A percentile compares a stretch with the other conserved stretches of the same genome.
Conservation (phyloP, 2,888 invertebrate species). For the Anticlea derivata region DNA sequence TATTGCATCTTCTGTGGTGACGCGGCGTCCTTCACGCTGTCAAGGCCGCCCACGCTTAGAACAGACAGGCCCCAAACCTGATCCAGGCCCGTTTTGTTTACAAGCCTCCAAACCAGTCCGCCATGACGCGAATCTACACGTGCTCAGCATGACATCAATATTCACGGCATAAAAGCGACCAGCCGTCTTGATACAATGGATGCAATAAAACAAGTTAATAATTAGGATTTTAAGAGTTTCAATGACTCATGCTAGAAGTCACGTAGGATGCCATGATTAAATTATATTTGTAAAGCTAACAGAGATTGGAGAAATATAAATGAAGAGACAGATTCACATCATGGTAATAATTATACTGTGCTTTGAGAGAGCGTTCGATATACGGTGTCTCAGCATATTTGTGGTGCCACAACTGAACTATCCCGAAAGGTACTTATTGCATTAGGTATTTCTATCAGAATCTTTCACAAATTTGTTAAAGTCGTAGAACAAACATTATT, state of each 20-base stretch:
- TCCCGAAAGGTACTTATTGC: too few species aligned
- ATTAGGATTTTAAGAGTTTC: constrained; percentile 13
- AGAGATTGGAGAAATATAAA: constrained; percentile 6
- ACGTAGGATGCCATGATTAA: constrained; percentile 28
- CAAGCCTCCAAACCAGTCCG: constrained; percentile 53
- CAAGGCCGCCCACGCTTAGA: constrained; percentile 73
- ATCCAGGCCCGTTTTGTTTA: constrained; percentile 58
- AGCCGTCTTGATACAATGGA: constrained; percentile 4
- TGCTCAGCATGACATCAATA: constrained; percentile 19
- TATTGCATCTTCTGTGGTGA: constrained; percentile 17
- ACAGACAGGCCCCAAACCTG: constrained; percentile 56
- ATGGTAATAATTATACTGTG: neutral
- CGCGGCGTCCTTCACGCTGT: constrained; percentile 65
- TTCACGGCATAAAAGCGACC: neutral
- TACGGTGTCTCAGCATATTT: too few species aligned
- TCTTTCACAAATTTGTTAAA: too few species aligned
- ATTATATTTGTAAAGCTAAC: constrained; percentile 5
- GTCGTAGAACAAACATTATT: too few species aligned
- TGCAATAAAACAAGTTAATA: constrained; percentile 16
- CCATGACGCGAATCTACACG: constrained; percentile 27
- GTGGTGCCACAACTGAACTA: constrained; percentile 43
- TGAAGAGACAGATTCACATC: neutral
- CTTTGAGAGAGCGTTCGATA: constrained; percentile 2
- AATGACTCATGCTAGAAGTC: constrained; percentile 28
- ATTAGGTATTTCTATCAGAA: too few species aligned